phyloP scores from a whole-genome alignment of 2,888 invertebrate genomes.

The Diaphora mendica region DNA sequence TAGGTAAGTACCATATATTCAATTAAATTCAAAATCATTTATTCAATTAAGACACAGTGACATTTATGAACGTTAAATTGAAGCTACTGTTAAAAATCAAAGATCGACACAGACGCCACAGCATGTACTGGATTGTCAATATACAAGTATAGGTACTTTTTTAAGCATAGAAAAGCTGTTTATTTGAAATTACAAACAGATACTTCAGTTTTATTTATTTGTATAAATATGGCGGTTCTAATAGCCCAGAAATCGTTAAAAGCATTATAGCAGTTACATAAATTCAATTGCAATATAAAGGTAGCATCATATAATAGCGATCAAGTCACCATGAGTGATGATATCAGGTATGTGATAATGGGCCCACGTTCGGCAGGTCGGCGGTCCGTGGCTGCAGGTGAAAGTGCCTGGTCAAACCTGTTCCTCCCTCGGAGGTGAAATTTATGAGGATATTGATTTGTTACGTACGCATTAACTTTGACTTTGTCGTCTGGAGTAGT shows the following conservation, averaged over 20 bases:
- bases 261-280: neutral
- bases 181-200: too few species aligned
- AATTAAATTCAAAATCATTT: too few species aligned
- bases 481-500: neutral
- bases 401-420: constrained; percentile 48
- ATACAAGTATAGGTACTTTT: too few species aligned
- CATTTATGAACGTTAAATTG: too few species aligned
- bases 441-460: constrained; percentile 34
- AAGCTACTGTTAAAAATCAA: too few species aligned
- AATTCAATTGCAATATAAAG: neutral
- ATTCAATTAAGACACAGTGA: too few species aligned
- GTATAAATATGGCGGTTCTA: too few species aligned
- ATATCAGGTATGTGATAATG: constrained; percentile 9
- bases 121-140: too few species aligned
- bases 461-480: neutral
- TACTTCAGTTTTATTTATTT: too few species aligned
- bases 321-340: neutral
- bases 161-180: too few species aligned
- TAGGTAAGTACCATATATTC: too few species aligned
- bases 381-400: constrained; percentile 25
- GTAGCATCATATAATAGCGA: neutral
- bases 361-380: constrained; percentile 13
- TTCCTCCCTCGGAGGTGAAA: constrained; percentile 41
- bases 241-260: neutral
- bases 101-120: too few species aligned